Evolutionary conservation across 2,888 invertebrate species (phyloP), one percentile per base, ranked within the genome.

Genomic region (Mellilla xanthometata): DNA sequence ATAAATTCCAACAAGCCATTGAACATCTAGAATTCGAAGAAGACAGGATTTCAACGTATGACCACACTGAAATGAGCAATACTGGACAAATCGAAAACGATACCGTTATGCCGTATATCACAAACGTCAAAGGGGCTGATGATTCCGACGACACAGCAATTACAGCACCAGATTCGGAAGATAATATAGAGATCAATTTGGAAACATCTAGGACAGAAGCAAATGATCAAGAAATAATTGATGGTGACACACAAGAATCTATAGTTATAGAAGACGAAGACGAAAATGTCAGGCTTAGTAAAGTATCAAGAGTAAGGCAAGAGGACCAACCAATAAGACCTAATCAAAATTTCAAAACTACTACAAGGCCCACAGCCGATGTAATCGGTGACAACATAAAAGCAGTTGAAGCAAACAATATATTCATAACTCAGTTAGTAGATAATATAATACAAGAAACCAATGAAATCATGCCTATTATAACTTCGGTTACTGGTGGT

Each of bases 211-310:
- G 15, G 3, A 12, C 2, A 4, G 19, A 31, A 15, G 31, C 15
- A 31, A 31, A 19, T 9, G 12, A 9, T 27, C 10, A 13, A 2
- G 15, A 38, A 23, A 5, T 0, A 6, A 11, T 19, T 6, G 19
- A 23, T 11, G 28, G 27, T 11, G 11, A 28, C 31, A 15, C 30
- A 19, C 38, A 36, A n/a, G 39, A 49, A 33, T 33, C 52, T 28
- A 53, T 50, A 19, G 19, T 56, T 0, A 34, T 54, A 12, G 46
- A 60, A 22, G 52, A 56, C 27, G 48, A 51, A 9, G 43, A 50
- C 31, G 27, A 39, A 8, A 29, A 33, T 13, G 10, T 1, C 4
- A 19, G 15, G 4, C 15, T n/a, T n/a, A n/a, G 15, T 19, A 3
- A 19, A 19, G 6, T 19, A 19, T 19, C n/a, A n/a, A n/a, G n/a